These are phyloP conservation scores for Delia radicum DNA, from an alignment of 1,140 invertebrate genomes.

Conservation along the genomic window DNA sequence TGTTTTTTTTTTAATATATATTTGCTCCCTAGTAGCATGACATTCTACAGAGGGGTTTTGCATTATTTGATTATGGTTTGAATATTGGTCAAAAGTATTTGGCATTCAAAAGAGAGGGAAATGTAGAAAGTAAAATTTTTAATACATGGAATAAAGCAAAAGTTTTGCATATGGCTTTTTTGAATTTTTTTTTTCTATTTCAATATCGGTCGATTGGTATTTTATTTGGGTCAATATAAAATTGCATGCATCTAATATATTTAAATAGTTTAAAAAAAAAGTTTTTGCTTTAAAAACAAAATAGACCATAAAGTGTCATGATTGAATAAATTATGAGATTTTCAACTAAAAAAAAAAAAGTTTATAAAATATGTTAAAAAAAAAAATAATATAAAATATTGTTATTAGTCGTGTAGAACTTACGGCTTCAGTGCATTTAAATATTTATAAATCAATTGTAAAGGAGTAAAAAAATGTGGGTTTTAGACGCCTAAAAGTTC, in stretches of 20 bases:
- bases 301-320: not conserved
- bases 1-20: not conserved
- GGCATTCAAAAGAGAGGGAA: not conserved
- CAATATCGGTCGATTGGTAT: slow-evolving; percentile 18
- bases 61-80: too few species aligned
- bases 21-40: not conserved
- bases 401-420: not conserved
- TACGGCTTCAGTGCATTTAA: not conserved
- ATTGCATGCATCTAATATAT: not conserved
- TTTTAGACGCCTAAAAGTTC: not conserved
- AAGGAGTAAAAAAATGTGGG: not conserved
- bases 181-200: not conserved
- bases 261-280: not conserved
- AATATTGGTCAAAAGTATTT: not conserved
- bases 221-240: slow-evolving; percentile 19
- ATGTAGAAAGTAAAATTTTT: not conserved
- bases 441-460: not conserved
- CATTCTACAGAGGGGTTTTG: too few species aligned
- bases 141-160: not conserved
- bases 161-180: slow-evolving; percentile 14
- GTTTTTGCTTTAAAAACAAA: not conserved
- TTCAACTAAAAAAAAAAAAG: not conserved
- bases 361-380: not conserved
- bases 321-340: slow-evolving; percentile 14
- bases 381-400: not conserved